Evolutionary conservation across 2,797 vertebrate genomes (phyloP).

Genomic region (Hypotaenidia philippensis): DNA sequence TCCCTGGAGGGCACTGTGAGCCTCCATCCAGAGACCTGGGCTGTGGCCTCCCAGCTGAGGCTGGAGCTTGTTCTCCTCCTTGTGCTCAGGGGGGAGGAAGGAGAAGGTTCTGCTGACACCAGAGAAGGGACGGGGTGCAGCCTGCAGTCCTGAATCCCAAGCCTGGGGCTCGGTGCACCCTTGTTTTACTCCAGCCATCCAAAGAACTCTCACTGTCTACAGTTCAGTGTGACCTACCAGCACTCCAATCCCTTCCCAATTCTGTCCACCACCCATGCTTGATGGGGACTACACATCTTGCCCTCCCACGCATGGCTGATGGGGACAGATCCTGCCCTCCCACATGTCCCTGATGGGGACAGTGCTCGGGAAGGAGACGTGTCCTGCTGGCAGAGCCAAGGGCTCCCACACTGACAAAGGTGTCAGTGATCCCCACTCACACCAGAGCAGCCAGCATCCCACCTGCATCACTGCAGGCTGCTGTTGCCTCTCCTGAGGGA

Average conservation of each 20-base stretch:
- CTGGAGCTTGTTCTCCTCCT: neutral
- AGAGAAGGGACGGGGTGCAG: neutral
- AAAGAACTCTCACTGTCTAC: neutral
- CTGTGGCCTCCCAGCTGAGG: neutral
- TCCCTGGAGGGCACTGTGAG: neutral
- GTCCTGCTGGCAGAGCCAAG: neutral
- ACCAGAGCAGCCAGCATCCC: neutral
- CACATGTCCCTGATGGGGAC: neutral
- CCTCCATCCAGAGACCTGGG: neutral
- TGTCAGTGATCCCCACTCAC: neutral
- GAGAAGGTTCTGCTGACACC: neutral
- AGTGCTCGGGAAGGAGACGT: fast-evolving
- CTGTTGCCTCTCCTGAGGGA: neutral
- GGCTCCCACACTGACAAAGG: neutral
- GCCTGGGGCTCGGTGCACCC: neutral
- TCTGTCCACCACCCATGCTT: fast-evolving
- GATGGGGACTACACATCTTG: neutral
- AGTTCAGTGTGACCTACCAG: neutral
- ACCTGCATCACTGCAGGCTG: neutral
- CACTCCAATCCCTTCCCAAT: fast-evolving
- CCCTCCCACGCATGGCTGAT: neutral
- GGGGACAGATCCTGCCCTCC: neutral
- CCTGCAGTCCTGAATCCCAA: neutral
- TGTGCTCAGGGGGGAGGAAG: neutral
- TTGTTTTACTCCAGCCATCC: neutral